Evolutionary conservation across 2,113 vertebrate species (phyloP).

Genomic region (Campylorhamphus procurvoides): DNA sequence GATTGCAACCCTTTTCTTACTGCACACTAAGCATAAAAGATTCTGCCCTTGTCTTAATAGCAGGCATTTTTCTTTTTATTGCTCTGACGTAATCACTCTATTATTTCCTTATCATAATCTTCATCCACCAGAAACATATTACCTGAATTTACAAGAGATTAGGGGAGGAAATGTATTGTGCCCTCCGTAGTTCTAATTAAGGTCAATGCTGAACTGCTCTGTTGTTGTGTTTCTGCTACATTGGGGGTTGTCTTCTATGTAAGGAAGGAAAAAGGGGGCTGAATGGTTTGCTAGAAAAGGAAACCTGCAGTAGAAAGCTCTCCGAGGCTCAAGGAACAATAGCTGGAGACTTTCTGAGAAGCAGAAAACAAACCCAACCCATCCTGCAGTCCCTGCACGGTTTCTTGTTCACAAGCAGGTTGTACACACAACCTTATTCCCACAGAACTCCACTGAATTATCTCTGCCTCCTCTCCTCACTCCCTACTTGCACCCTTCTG

Average conservation of each 20-base stretch:
- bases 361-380: not conserved
- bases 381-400: not conserved
- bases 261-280: not conserved
- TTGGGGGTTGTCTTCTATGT: not conserved
- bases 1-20: not conserved
- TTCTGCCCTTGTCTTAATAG: not conserved
- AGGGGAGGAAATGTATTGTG: not conserved
- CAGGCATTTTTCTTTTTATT: not conserved
- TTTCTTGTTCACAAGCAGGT: not conserved
- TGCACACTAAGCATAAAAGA: not conserved
- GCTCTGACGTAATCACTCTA: not conserved
- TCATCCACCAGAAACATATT: not conserved
- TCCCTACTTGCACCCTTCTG: not conserved
- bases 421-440: not conserved
- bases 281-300: not conserved
- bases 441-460: not conserved
- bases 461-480: not conserved
- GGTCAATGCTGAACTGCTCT: not conserved
- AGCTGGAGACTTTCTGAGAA: not conserved
- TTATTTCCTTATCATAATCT: conserved; percentile 5
- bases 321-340: not conserved
- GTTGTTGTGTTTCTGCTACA: not conserved
- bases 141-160: not conserved
- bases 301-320: not conserved
- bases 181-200: not conserved